phyloP scores from a whole-genome alignment of 2,888 invertebrate species.

The Heliconius cydno region DNA sequence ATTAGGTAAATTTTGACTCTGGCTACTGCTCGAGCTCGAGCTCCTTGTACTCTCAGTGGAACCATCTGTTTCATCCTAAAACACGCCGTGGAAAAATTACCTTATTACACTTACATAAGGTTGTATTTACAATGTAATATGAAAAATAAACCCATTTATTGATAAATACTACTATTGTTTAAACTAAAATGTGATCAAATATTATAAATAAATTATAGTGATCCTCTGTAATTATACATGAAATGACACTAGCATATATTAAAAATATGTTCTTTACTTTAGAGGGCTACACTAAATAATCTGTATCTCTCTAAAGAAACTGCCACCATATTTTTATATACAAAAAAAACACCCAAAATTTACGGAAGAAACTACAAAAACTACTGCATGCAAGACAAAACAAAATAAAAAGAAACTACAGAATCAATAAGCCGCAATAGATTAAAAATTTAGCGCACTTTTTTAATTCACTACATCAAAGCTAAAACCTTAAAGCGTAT shows the following conservation, averaged over 20 bases:
- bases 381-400: constrained; percentile 30
- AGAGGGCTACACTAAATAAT: not conserved
- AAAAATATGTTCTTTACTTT: constrained; percentile 1
- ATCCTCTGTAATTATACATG: not conserved
- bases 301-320: not conserved
- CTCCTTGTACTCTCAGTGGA: constrained; percentile 74
- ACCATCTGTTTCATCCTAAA: constrained; percentile 85
- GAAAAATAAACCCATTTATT: not conserved
- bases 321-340: constrained; percentile 16
- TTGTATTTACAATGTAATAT: constrained; percentile 19
- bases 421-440: constrained; percentile 1
- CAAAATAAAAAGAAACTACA: constrained; percentile 3
- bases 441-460: constrained; percentile 14
- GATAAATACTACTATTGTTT: constrained; percentile 1
- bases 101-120: not conserved
- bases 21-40: constrained; percentile 75
- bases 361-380: not conserved
- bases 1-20: constrained; percentile 74
- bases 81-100: constrained; percentile 44
- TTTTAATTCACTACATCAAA: constrained; percentile 3
- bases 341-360: not conserved
- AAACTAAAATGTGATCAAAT: not conserved
- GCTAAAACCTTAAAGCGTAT: constrained; percentile 10
- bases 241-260: not conserved
- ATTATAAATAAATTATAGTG: not conserved